Evolutionary conservation across 2,797 vertebrate genomes (phyloP).

Genomic region (Rhynchonycteris naso): DNA sequence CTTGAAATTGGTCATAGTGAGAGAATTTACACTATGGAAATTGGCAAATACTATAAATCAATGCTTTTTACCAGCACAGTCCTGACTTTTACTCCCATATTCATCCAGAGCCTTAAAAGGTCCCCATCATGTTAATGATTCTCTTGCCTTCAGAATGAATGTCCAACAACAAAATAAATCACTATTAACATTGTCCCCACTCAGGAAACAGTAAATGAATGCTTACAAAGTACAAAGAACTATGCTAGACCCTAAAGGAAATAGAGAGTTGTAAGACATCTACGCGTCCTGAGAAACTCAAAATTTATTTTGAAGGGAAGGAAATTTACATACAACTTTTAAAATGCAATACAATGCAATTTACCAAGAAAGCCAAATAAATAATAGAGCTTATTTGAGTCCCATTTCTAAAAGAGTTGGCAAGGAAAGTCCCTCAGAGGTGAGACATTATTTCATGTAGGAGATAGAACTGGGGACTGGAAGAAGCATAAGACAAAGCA

Average conservation of each 20-base stretch:
- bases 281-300: background rate
- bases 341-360: background rate
- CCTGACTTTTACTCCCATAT: background rate
- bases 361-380: background rate
- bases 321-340: background rate
- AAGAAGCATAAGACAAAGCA: background rate
- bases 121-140: background rate
- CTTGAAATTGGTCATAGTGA: background rate
- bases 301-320: constrained; percentile 14
- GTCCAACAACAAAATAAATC: background rate
- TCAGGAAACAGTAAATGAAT: background rate
- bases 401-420: background rate
- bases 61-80: background rate
- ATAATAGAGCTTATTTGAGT: background rate
- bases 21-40: background rate
- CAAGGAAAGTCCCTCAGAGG: background rate
- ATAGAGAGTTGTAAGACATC: background rate
- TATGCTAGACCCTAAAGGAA: background rate
- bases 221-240: background rate
- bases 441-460: background rate
- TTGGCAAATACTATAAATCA: background rate
- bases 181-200: background rate
- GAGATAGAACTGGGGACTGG: background rate
- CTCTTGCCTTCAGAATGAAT: background rate
- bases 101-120: background rate